These are phyloP conservation scores for Notoglanidium macrostoma DNA, from an alignment of 2,797 vertebrate species.

Conservation along the genomic window DNA sequence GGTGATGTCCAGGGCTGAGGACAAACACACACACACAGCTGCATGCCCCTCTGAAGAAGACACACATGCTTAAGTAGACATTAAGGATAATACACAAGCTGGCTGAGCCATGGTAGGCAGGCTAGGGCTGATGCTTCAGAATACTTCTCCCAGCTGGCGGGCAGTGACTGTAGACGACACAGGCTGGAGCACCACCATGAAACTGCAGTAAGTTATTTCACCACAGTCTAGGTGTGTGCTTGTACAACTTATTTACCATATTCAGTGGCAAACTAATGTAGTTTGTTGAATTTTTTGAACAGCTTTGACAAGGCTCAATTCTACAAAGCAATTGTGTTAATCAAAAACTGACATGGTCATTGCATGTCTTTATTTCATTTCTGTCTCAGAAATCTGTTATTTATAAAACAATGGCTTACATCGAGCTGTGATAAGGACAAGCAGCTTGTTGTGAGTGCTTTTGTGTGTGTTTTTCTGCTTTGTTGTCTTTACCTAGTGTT, in stretches of 20 bases:
- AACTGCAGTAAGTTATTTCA: slow-evolving; percentile 73
- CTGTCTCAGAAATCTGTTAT: not conserved
- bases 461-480: slow-evolving; percentile 45
- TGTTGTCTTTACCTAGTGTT: slow-evolving; percentile 71
- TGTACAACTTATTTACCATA: not conserved
- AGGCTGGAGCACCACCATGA: slow-evolving; percentile 63
- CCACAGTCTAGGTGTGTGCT: not conserved
- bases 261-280: not conserved
- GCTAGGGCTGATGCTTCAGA: slow-evolving; percentile 62
- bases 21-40: slow-evolving; percentile 29
- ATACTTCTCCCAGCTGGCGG: slow-evolving; percentile 54
- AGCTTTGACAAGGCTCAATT: not conserved
- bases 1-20: slow-evolving; percentile 47
- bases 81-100: slow-evolving; percentile 49
- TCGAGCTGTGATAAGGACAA: slow-evolving; percentile 59
- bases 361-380: slow-evolving; percentile 15
- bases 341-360: not conserved
- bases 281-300: slow-evolving; percentile 1
- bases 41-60: slow-evolving; percentile 19
- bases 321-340: slow-evolving; percentile 29
- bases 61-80: slow-evolving; percentile 22
- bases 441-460: slow-evolving; percentile 62
- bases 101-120: slow-evolving; percentile 48
- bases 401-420: not conserved
- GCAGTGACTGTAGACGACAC: slow-evolving; percentile 58